phyloP scores from a whole-genome alignment of 2,888 invertebrate species.

The Notocelia uddmanniana region DNA sequence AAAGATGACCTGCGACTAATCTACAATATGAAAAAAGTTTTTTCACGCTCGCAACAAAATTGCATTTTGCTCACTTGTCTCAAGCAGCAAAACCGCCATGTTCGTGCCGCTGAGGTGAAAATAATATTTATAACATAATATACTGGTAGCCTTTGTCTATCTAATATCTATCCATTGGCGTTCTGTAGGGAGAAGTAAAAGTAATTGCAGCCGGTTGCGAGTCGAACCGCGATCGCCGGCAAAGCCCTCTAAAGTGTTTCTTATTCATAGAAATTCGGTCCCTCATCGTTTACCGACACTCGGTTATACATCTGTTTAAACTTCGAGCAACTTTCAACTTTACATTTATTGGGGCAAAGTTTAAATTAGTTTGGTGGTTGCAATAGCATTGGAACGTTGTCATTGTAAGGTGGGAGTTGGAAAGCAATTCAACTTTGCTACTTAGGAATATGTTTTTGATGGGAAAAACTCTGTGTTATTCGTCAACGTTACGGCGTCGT shows the following conservation, averaged over 20 bases:
- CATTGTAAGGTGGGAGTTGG: slow-evolving; percentile 48
- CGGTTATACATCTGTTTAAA: slow-evolving; percentile 3
- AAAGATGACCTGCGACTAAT: too few species aligned
- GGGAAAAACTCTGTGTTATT: slow-evolving; percentile 49
- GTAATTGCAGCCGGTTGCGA: background rate
- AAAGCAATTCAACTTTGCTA: slow-evolving; percentile 63
- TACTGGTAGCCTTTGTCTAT: too few species aligned
- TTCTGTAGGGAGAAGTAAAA: background rate
- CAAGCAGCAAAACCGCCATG: too few species aligned
- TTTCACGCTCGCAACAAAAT: too few species aligned
- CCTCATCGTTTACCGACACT: slow-evolving; percentile 30
- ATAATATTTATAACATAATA: too few species aligned
- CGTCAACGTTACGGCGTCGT: slow-evolving; percentile 49
- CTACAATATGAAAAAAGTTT: too few species aligned
- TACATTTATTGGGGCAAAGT: slow-evolving; percentile 36
- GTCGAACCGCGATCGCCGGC: background rate
- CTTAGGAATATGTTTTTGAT: slow-evolving; percentile 60
- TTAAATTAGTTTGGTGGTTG: slow-evolving; percentile 24
- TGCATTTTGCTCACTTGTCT: too few species aligned
- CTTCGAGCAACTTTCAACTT: background rate
- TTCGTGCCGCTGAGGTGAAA: too few species aligned
- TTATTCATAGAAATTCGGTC: slow-evolving; percentile 62
- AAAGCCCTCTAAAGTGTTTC: slow-evolving; percentile 53
- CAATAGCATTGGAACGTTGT: slow-evolving; percentile 43
- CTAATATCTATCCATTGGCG: background rate